A percentile compares a stretch with the other conserved stretches of the same genome.
phyloP scores from a whole-genome alignment of 2,113 vertebrate species.

The Clarias magur region DNA sequence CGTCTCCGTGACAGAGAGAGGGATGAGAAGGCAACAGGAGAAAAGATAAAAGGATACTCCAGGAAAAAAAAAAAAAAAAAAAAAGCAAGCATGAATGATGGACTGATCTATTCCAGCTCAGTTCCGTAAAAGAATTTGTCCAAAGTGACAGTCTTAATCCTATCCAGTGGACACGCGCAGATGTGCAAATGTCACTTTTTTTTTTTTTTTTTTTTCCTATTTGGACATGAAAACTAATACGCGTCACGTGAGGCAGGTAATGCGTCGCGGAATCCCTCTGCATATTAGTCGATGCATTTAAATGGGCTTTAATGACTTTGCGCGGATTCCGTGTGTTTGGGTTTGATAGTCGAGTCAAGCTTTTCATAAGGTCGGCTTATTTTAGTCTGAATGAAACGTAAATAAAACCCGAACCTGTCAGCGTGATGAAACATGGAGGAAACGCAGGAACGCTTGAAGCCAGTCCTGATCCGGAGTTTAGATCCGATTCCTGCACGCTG shows the following conservation, averaged over 20 bases:
- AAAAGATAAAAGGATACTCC: conserved; percentile 16
- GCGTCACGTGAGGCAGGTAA: not conserved
- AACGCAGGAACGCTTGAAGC: not conserved
- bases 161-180: conserved; percentile 4
- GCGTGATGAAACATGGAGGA: not conserved
- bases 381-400: not conserved
- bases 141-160: conserved; percentile 41
- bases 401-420: not conserved
- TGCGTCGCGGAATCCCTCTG: not conserved
- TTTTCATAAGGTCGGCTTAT: not conserved
- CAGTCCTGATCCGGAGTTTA: not conserved
- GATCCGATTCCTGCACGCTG: not conserved
- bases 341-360: not conserved
- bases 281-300: conserved; percentile 37
- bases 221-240: conserved; percentile 17
- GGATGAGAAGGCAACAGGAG: conserved; percentile 53
- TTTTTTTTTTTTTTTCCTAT: too few relatives aligned
- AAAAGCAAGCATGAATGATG: conserved; percentile 31
- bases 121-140: conserved; percentile 27
- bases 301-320: not conserved
- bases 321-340: not conserved
- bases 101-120: conserved; percentile 61
- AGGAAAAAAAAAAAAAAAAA: conserved; percentile 23
- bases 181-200: conserved; percentile 18
- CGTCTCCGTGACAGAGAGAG: conserved; percentile 50